Conservation (phyloP, 2,888 invertebrate species). For the Lasiommata megera region DNA sequence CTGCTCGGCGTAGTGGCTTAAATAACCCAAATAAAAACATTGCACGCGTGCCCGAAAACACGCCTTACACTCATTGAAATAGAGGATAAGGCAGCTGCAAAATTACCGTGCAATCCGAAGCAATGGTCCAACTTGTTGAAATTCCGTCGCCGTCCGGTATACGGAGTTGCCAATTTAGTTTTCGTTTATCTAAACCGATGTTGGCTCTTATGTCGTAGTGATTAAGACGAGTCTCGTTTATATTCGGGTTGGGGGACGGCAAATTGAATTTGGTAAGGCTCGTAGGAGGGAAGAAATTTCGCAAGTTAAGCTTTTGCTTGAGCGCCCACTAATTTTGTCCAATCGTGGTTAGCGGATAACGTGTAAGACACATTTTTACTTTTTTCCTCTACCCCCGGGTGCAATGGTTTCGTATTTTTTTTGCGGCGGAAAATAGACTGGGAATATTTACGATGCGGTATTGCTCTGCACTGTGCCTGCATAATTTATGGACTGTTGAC, state of each 20-base stretch:
- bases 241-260: slow-evolving; percentile 27
- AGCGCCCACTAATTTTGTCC: slow-evolving; percentile 74
- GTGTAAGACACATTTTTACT: slow-evolving; percentile 62
- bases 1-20: slow-evolving; percentile 44
- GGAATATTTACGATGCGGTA: slow-evolving; percentile 39
- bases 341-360: slow-evolving; percentile 67
- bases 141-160: slow-evolving; percentile 71
- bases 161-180: slow-evolving; percentile 60
- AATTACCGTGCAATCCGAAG: slow-evolving; percentile 48
- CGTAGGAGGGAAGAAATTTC: slow-evolving; percentile 62
- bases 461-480: slow-evolving; percentile 33
- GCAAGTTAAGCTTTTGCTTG: slow-evolving; percentile 71
- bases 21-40: slow-evolving; percentile 42
- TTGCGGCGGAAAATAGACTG: slow-evolving; percentile 30
- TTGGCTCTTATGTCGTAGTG: slow-evolving; percentile 45
- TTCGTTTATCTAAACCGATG: slow-evolving; percentile 39
- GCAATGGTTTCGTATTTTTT: slow-evolving; percentile 31
- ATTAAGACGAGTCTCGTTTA: slow-evolving; percentile 51
- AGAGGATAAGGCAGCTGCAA: slow-evolving; percentile 41
- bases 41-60: slow-evolving; percentile 39
- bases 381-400: slow-evolving; percentile 35
- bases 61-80: slow-evolving; percentile 46
- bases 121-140: slow-evolving; percentile 75
- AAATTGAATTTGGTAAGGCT: slow-evolving; percentile 35
- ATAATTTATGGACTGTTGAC: slow-evolving; percentile 37